phyloP scores from a whole-genome alignment of 2,113 vertebrate genomes.

The Scopus umbretta region DNA sequence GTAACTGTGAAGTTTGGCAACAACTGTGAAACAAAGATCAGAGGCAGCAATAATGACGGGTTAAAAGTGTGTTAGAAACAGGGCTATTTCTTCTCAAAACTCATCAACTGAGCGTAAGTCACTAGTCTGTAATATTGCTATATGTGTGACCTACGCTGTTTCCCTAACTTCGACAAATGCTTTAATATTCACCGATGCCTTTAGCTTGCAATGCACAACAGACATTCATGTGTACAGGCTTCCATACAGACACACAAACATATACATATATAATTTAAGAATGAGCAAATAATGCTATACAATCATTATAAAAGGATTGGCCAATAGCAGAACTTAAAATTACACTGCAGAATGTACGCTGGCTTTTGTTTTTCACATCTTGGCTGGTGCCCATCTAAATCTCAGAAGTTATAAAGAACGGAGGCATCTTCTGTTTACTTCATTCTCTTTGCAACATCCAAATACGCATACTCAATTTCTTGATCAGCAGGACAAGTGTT shows the following conservation, averaged over 20 bases:
- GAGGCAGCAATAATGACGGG: neutral
- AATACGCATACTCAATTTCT: conserved; percentile 88
- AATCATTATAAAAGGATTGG: conserved; percentile 15
- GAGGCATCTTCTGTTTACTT: conserved; percentile 65
- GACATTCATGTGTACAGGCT: neutral
- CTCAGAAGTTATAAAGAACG: neutral
- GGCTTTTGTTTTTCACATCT: neutral
- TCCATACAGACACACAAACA: neutral
- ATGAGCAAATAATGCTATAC: neutral
- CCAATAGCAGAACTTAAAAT: neutral
- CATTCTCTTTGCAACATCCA: conserved; percentile 87
- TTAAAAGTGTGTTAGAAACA: neutral
- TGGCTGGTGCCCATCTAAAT: neutral
- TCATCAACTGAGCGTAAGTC: neutral
- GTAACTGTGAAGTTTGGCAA: neutral
- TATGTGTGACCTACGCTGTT: neutral
- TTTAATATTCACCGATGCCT: neutral
- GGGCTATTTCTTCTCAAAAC: neutral
- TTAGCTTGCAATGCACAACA: neutral
- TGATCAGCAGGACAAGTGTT: conserved; percentile 90
- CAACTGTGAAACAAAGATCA: neutral
- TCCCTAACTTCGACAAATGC: neutral
- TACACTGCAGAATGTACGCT: neutral
- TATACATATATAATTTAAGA: neutral
- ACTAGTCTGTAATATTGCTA: neutral